Evolutionary conservation across 2,888 invertebrate genomes (phyloP), one percentile per base, ranked within the genome.

Genomic region (Thecophora atra): DNA sequence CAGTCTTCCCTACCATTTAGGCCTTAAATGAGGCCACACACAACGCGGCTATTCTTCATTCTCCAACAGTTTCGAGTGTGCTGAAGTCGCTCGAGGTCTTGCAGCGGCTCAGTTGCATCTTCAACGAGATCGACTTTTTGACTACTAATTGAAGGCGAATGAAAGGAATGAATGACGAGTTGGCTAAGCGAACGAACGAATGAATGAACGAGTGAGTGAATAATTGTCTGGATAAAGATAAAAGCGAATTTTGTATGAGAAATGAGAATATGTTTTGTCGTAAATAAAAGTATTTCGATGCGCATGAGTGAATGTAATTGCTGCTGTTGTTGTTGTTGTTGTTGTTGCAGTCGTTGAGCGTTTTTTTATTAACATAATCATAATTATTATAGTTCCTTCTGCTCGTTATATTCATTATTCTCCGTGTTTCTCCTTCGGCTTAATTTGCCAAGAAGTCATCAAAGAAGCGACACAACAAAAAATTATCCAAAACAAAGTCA

Each of bases 11-110:
- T 58, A 47, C 58, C 68, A 69, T 69, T 69, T 69, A 68, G 47
- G 58, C 58, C 47, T 37, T 69, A 58, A 69, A 69, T 60, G 58
- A 47, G 60, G 68, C 68, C 68, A 69, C 68, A 69, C 68, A 69
- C 68, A 42, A 28, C 17, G 68, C 21, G 21, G n/a, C 30, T 13
- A 19, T 2, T 56, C 56, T 56, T 56, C 54, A n/a, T 56, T 44
- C 44, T 44, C 13, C 47, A 47, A 17, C 47, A 5, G 47, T 17
- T n/a, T 47, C 47, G 17, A 47, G 47, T 47, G 47, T 47, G 15
- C 13, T 47, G 8, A 7, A 47, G 8, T 47, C 47, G 37, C 37
- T 37, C 37, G 37, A 37, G 11, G 47, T 47, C 47, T 47, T 47
- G 47, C 47, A 47, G n/a, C 13, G n/a, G 17, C 47, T 15, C 47